A percentile compares a stretch with the other conserved stretches of the same genome.
Evolutionary conservation across 2,797 vertebrate genomes (phyloP).

Genomic region (Lithobates pipiens): DNA sequence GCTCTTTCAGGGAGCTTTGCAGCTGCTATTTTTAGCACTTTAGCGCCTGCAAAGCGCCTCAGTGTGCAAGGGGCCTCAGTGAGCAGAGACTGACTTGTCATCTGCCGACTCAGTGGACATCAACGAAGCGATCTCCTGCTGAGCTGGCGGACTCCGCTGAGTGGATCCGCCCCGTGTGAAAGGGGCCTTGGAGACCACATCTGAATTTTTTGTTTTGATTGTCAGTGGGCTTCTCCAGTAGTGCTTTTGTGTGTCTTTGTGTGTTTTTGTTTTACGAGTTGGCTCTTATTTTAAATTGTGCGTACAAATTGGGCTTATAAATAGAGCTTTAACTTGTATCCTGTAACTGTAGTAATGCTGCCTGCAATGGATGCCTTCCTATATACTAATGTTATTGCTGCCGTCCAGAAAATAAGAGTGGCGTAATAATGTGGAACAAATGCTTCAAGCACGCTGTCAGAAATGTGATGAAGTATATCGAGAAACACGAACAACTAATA

Average conservation of each 20-base stretch:
- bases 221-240: not conserved
- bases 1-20: no score
- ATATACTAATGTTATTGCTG: slow-evolving; percentile 56
- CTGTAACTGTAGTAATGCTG: slow-evolving; percentile 29
- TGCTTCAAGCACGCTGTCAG: slow-evolving; percentile 45
- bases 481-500: slow-evolving; percentile 16
- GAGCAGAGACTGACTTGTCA: no score
- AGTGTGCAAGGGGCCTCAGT: no score
- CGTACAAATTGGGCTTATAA: not conserved
- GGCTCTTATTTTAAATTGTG: not conserved
- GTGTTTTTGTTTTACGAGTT: not conserved
- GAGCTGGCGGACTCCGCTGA: no score
- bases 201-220: no score
- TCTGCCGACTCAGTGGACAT: no score
- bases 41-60: no score
- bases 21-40: no score
- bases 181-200: no score
- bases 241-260: no score
- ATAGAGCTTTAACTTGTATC: slow-evolving; percentile 20
- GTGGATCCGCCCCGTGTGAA: no score
- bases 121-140: no score
- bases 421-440: slow-evolving; percentile 60
- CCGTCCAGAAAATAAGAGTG: slow-evolving; percentile 32
- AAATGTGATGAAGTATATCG: slow-evolving; percentile 51
- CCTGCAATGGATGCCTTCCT: slow-evolving; percentile 48